Evolutionary conservation across 2,888 invertebrate species (phyloP), one percentile per base, ranked within the genome.

Genomic region (Cordylochernes scorpioides): DNA sequence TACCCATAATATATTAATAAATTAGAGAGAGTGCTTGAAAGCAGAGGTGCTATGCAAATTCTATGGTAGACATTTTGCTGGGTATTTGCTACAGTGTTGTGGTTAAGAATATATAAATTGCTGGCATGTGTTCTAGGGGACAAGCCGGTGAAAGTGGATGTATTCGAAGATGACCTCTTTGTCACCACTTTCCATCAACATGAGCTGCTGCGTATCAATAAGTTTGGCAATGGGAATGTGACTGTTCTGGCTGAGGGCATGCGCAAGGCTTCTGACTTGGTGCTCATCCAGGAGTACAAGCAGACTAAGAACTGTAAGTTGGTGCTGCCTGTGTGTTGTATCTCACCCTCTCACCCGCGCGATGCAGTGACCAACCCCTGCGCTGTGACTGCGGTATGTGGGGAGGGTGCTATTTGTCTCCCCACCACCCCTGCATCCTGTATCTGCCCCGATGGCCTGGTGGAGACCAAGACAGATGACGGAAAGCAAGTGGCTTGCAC

Each of bases 131-230:
- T n/a, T n/a, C n/a, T 45, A 49, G 60, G 57, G 38, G 63, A 65
- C 39, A 65, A 65, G 46, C 72, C 73, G 0, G 65, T 62, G 47
- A 66, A 65, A 49, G 52, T 74, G 17, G 71, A 71, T 44, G 62
- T 73, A 1, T 72, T 73, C 47, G 72, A 71, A 49, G 68, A 71
- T 45, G 59, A 54, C 34, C 47, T 71, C 8, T 73, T 65, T 46
- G 58, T 71, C 15, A 63, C 67, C 21, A 62, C 68, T 3, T 65
- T 65, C 44, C 62, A 57, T 21, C 59, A 61, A 28, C 63, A 68
- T 45, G 62, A 61, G 36, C 61, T 71, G 25, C 53, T 66, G 22
- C 59, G 61, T 41, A 53, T 70, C 51, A 60, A 66, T 45, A 71
- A 71, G 48, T 71, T 68, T 49, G 67, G 67, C 10, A 52, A 53